Evolutionary conservation across 2,113 vertebrate genomes (phyloP), one percentile per base, ranked within the genome.

Genomic region (Saccopteryx leptura): DNA sequence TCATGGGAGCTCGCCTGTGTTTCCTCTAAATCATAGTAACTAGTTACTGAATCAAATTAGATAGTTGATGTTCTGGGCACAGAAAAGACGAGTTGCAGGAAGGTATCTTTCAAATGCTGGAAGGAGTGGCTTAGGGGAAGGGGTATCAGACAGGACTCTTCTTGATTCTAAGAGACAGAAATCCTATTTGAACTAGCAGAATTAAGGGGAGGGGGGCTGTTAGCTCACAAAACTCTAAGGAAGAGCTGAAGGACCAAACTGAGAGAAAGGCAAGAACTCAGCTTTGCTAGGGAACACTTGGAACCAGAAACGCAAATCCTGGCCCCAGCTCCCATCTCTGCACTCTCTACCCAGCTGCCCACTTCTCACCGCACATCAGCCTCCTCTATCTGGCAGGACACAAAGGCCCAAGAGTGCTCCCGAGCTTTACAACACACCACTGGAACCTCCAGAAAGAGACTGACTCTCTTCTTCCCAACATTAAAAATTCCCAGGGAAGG

Each of bases 1-100:
- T 68, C 39, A 5, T 10, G 26, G 39, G 17, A 92, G 78, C 54
- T 86, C 46, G 65, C 52, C 18, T 58, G 9, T 6, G 1, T 82
- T 75, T 94, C 72, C 17, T 93, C 19, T 24, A 33, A 78, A 72
- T 33, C 19, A 72, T 8, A 82, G 2, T 69, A 72, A 88, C 69
- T 81, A 46, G 56, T 39, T 74, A 84, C n/a, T 82, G 88, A 83
- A 84, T 90, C 46, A 86, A 82, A 92, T 63, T 63, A 19, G 13
- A 83, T 61, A 81, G 12, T 17, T 90, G 13, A 63, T 52, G 4
- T 86, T 96, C 82, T 5, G 68, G n/a, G 4, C 33, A 88, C 61
- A 56, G 50, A 92, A 94, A 92, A 84, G 85, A 91, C 85, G 48
- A 91, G 15, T n/a, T 82, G 18, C 66, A 68, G 58, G 56, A 69